Evolutionary conservation across 2,888 invertebrate genomes (phyloP).

Genomic region (Adela reaumurella): DNA sequence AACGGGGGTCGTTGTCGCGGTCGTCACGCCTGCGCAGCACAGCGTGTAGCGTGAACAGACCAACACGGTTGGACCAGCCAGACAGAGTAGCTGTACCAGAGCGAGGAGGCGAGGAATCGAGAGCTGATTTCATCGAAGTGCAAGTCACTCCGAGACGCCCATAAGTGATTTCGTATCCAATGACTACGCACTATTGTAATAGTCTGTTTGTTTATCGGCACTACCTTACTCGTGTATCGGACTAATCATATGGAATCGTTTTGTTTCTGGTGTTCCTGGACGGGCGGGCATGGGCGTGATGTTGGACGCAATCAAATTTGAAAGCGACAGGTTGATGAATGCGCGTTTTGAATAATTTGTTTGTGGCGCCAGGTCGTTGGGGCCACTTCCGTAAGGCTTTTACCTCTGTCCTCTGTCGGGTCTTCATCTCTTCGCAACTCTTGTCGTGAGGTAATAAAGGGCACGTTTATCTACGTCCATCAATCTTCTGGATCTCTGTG

Average conservation of each 20-base stretch:
- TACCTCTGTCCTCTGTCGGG: too few relatives aligned
- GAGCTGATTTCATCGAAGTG: conserved; percentile 14
- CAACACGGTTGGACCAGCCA: too few relatives aligned
- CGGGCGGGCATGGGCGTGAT: conserved; percentile 51
- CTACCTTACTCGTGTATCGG: conserved; percentile 55
- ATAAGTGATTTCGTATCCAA: conserved; percentile 54
- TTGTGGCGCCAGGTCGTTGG: conserved; percentile 37
- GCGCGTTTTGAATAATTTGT: conserved; percentile 40
- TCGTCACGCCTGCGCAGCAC: too few relatives aligned
- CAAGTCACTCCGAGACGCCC: conserved; percentile 43
- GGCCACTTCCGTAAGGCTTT: conserved; percentile 18
- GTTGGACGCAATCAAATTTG: conserved; percentile 53
- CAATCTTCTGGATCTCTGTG: too few relatives aligned
- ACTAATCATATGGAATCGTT: conserved; percentile 53
- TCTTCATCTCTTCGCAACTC: too few relatives aligned
- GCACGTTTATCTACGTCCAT: too few relatives aligned
- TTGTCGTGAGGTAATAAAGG: too few relatives aligned
- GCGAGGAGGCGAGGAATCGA: not conserved
- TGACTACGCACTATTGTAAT: conserved; percentile 51
- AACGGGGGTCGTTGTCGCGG: too few relatives aligned
- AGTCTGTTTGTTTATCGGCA: conserved; percentile 54
- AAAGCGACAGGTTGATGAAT: conserved; percentile 46
- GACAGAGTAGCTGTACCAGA: not conserved
- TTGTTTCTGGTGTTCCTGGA: conserved; percentile 57
- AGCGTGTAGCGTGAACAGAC: too few relatives aligned